Base-by-base conservation (phyloP, 1,140 invertebrate genomes). In the Heliconius eleuchia region DNA sequence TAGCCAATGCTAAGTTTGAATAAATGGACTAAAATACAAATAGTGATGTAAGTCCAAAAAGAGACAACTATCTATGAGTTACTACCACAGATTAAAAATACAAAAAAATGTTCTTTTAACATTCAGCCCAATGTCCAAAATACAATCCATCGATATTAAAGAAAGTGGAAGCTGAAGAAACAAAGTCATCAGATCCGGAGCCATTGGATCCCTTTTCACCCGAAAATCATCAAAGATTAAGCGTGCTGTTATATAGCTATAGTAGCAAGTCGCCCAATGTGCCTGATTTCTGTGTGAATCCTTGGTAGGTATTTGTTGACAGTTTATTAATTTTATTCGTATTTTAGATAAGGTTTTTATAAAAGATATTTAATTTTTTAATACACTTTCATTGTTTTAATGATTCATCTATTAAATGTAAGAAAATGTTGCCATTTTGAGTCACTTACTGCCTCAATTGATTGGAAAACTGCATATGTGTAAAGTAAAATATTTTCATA, bases 181-280 rank as follows among this genome's bases (percentile, higher is more conserved):
- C 80, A 19, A 86, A 87, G 72, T 82, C 77, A 60, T 50, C 46
- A 0, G 82, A 82, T 0, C 74, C 74, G 3, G 88, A 89, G 34
- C 82, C 85, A 0, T 87, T 96, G 11, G 99, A 99, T 92, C 98
- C 98, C 34, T 93, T 99, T 2, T 97, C 98, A 89, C 97, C 97
- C 0, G 95, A 96, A 71, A 97, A 97, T 91, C 99, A 99, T 94
- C 99, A 99, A 95, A 94, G 96, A 57, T 92, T 99, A 11, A 96
- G 98, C 8, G 97, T 99, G 42, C 94, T 99, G 42, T 98, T 99
- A 89, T 99, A 98, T 88, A 99, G 98, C 91, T 99, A 98, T 88
- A 97, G 98, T 77, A 96, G 96, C 81, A 96, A 96, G 70, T 98
- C 97, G 0, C 95, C 96, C 30, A 97, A 98, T 87, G 96, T 97